Evolutionary conservation across 1,140 invertebrate species (phyloP).

Genomic region (Calliopsis andreniformis): DNA sequence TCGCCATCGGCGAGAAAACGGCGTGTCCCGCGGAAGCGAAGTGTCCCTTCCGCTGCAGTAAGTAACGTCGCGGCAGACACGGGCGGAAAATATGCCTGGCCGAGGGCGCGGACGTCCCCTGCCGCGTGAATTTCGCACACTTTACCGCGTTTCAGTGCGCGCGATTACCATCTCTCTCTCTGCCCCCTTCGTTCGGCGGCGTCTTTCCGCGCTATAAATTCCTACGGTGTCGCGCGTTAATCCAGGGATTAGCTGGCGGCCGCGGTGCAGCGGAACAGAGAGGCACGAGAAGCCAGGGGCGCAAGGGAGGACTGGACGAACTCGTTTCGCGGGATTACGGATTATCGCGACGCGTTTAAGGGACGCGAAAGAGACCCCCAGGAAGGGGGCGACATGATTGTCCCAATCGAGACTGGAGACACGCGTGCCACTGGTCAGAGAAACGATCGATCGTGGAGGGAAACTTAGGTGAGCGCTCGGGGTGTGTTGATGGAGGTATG

Average conservation of each 20-base stretch:
- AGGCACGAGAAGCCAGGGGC: not conserved
- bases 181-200: no score
- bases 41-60: slow-evolving; percentile 13
- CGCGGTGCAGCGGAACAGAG: not conserved
- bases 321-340: slow-evolving; percentile 51
- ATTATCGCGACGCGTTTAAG: slow-evolving; percentile 48
- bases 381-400: not conserved
- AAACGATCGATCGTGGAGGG: no score
- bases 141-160: slow-evolving; percentile 57
- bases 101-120: not conserved
- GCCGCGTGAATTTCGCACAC: slow-evolving; percentile 56
- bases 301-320: slow-evolving; percentile 13
- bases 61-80: slow-evolving; percentile 7
- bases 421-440: no score
- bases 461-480: no score
- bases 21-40: not conserved
- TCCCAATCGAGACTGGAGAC: no score
- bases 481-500: no score
- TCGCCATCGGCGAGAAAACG: not conserved
- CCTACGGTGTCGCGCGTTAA: slow-evolving; percentile 63
- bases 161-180: slow-evolving; percentile 62
- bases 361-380: slow-evolving; percentile 25
- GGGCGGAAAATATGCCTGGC: not conserved
- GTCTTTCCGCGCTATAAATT: slow-evolving; percentile 68
- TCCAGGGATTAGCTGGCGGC: slow-evolving; percentile 63